phyloP scores from a whole-genome alignment of 2,113 vertebrate genomes.

The Arothron firmamentum region DNA sequence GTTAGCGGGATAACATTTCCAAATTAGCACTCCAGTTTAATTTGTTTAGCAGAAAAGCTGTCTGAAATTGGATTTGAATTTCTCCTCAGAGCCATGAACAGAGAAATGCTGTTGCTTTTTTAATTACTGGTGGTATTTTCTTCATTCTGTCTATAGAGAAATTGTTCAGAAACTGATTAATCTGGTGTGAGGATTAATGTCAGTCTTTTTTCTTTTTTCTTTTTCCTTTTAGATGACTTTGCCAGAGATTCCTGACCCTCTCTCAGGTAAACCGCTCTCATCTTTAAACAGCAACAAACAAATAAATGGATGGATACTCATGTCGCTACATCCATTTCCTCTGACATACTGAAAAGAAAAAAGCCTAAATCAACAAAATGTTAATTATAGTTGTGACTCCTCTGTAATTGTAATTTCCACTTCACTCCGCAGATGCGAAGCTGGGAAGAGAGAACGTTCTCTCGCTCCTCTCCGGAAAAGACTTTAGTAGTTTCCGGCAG shows the following conservation, averaged over 20 bases:
- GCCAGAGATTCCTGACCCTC: conserved; percentile 20
- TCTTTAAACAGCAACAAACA: not conserved
- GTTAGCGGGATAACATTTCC: too few relatives aligned
- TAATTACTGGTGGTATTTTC: too few relatives aligned
- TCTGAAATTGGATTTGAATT: too few relatives aligned
- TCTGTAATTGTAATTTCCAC: not conserved
- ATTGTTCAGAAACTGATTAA: too few relatives aligned
- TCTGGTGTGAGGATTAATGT: conserved; percentile 18
- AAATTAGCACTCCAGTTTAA: too few relatives aligned
- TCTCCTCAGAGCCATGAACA: too few relatives aligned
- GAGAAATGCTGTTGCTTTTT: too few relatives aligned
- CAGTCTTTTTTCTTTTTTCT: conserved; percentile 9
- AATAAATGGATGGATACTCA: not conserved
- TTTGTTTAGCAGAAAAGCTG: too few relatives aligned
- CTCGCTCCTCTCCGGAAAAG: conserved; percentile 57
- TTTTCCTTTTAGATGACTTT: conserved; percentile 43
- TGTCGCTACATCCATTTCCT: not conserved
- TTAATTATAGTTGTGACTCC: too few relatives aligned
- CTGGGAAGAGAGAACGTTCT: conserved; percentile 35
- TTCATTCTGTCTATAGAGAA: too few relatives aligned
- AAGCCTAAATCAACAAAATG: too few relatives aligned
- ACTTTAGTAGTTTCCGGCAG: conserved; percentile 68
- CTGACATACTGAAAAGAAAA: not conserved
- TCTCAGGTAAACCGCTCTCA: conserved; percentile 48
- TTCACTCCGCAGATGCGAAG: conserved; percentile 46